phyloP scores from a whole-genome alignment of 2,888 invertebrate genomes.

The Sisyra terminalis region DNA sequence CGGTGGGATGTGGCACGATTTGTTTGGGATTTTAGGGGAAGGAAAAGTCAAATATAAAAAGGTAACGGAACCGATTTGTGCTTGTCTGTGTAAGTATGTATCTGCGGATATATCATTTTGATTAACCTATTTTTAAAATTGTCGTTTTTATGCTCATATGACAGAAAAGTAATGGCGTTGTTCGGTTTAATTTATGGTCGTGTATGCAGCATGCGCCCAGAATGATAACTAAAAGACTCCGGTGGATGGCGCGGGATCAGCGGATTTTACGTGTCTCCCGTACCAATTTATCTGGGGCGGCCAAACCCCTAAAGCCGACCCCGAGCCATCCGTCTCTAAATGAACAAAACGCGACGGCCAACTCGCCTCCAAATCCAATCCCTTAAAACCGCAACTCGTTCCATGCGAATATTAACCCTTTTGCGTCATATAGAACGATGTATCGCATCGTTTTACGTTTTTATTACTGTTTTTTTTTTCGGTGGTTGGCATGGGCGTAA shows the following conservation, averaged over 20 bases:
- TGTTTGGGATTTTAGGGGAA: no score
- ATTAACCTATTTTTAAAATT: slow-evolving; percentile 8
- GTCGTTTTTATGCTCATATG: slow-evolving; percentile 9
- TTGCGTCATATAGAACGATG: no score
- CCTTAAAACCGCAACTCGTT: no score
- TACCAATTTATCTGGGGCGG: slow-evolving; percentile 1
- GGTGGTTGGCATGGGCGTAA: not conserved
- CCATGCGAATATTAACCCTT: no score
- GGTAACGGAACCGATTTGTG: no score
- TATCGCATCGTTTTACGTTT: not conserved
- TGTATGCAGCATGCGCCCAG: slow-evolving; percentile 3
- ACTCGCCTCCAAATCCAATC: no score
- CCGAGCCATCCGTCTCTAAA: no score
- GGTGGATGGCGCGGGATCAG: not conserved
- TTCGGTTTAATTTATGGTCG: slow-evolving; percentile 6
- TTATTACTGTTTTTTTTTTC: no score
- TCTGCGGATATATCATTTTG: slow-evolving; percentile 6
- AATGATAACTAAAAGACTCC: slow-evolving; percentile 4
- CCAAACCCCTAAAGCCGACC: not conserved
- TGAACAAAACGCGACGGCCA: no score
- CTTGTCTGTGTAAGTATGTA: no score
- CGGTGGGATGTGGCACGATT: no score
- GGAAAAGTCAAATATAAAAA: no score
- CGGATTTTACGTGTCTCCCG: slow-evolving; percentile 2
- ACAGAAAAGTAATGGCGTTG: slow-evolving; percentile 6